phyloP scores from a whole-genome alignment of 2,113 vertebrate species.

The Sander vitreus region DNA sequence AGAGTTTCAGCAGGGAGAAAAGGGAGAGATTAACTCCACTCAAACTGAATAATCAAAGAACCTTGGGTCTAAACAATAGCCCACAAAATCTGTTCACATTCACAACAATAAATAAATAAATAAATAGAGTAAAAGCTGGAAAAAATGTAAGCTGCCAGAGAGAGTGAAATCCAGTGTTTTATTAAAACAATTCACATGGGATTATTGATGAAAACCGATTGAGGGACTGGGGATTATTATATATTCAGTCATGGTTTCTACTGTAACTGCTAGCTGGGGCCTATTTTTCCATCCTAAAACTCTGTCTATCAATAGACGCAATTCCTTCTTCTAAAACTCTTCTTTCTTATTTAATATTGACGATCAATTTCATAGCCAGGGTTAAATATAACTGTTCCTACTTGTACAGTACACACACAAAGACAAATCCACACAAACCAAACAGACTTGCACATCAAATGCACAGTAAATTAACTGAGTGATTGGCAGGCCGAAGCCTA shows the following conservation, averaged over 20 bases:
- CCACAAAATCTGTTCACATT: conserved; percentile 49
- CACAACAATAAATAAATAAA: conserved; percentile 50
- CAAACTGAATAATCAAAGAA: conserved; percentile 50
- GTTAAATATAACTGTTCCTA: background rate
- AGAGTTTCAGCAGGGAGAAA: conserved; percentile 25
- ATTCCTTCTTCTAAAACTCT: background rate
- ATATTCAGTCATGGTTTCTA: conserved; percentile 22
- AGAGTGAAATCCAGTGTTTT: conserved; percentile 48
- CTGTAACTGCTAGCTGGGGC: background rate
- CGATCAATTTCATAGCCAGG: background rate
- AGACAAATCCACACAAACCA: background rate
- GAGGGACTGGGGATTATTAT: conserved; percentile 18
- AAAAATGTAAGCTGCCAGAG: conserved; percentile 22
- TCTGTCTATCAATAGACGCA: background rate
- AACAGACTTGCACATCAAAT: background rate
- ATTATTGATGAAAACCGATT: conserved; percentile 51
- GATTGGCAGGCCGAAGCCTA: too few relatives aligned
- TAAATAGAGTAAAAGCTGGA: conserved; percentile 39
- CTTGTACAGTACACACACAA: background rate
- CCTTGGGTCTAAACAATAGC: conserved; percentile 47
- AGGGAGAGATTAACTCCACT: conserved; percentile 50
- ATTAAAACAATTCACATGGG: conserved; percentile 50
- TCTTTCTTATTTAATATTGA: conserved; percentile 36
- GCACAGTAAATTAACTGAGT: background rate
- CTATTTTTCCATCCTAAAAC: background rate